These are phyloP conservation scores for Acronicta aceris DNA, from an alignment of 2,888 invertebrate genomes.

Conservation along the genomic window DNA sequence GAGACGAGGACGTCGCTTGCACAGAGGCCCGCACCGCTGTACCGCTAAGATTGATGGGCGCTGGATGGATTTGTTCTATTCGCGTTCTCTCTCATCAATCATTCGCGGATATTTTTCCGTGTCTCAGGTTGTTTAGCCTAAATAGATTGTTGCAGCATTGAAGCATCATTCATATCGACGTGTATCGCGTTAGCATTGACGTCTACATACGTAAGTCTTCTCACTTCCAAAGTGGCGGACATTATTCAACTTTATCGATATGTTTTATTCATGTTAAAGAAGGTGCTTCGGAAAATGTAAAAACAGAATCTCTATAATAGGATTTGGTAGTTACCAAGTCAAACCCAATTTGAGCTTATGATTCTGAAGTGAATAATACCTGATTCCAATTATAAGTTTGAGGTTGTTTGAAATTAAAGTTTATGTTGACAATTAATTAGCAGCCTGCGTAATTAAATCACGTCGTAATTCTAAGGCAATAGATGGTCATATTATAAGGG, in stretches of 20 bases:
- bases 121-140: constrained; percentile 87
- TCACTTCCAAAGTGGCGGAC: constrained; percentile 44
- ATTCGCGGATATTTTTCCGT: constrained; percentile 88
- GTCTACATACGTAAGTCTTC: constrained; percentile 52
- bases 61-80: constrained; percentile 88
- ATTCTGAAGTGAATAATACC: constrained; percentile 16
- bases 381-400: constrained; percentile 37
- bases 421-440: constrained; percentile 48
- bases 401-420: constrained; percentile 33
- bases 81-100: constrained; percentile 87
- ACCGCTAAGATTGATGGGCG: constrained; percentile 85
- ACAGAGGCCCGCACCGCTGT: constrained; percentile 70
- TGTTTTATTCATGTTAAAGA: constrained; percentile 51
- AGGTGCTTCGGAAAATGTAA: constrained; percentile 38
- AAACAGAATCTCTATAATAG: constrained; percentile 25
- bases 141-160: constrained; percentile 84
- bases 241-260: constrained; percentile 56
- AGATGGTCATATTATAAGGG: constrained; percentile 46
- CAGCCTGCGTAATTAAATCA: constrained; percentile 29
- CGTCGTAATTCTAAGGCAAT: constrained; percentile 43
- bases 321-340: constrained; percentile 24
- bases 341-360: constrained; percentile 9
- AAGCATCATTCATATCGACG: constrained; percentile 76
- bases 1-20: constrained; percentile 81
- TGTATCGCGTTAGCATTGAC: constrained; percentile 80